Evolutionary conservation across 2,797 vertebrate species (phyloP).

Genomic region (Balearica regulorum): DNA sequence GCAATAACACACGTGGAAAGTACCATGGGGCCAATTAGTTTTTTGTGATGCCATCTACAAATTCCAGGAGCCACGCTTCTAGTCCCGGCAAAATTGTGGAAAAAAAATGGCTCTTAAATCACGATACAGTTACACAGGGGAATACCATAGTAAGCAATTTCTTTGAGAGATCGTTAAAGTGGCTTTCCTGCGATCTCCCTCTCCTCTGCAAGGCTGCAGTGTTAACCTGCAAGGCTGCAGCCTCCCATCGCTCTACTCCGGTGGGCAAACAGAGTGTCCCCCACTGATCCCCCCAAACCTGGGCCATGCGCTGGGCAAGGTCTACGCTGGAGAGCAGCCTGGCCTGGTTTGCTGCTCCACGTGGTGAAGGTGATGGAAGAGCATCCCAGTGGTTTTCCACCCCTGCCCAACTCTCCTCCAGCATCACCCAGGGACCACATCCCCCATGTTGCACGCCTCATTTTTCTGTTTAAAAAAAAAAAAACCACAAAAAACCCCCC

Average conservation of each 20-base stretch:
- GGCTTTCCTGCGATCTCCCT: neutral
- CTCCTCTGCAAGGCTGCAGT: neutral
- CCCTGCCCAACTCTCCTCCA: neutral
- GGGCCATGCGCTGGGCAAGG: neutral
- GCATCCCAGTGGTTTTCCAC: neutral
- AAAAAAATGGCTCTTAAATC: neutral
- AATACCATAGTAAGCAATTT: neutral
- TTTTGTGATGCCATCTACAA: neutral
- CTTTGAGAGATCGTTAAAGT: neutral
- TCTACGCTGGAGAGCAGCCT: neutral
- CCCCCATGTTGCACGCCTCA: accelerated
- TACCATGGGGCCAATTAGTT: neutral
- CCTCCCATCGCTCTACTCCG: accelerated
- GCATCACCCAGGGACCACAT: accelerated
- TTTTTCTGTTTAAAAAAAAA: neutral
- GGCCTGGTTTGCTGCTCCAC: neutral
- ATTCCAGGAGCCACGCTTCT: neutral
- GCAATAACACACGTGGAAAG: neutral
- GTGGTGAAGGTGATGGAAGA: neutral
- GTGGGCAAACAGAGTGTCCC: neutral
- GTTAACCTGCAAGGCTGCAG: neutral
- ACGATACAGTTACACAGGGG: neutral
- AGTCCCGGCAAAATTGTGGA: neutral
- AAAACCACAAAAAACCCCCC: too few species aligned
- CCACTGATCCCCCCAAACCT: accelerated